Conservation (phyloP, 2,888 invertebrate genomes). For the Plagodis dolabraria region DNA sequence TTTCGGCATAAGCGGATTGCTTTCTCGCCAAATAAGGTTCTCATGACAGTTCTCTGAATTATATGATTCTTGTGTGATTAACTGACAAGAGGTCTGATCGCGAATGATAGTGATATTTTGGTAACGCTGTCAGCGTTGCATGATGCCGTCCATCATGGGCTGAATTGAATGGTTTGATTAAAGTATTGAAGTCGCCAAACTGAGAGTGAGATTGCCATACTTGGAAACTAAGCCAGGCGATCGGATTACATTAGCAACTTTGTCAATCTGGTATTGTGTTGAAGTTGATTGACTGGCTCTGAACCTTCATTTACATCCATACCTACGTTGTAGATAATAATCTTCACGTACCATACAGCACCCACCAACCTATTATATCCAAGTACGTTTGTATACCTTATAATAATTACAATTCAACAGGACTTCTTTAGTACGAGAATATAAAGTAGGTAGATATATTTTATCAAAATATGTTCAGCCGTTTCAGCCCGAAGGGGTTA, state of each 20-base stretch:
- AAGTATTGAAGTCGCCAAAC: constrained; percentile 68
- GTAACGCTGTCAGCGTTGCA: constrained; percentile 58
- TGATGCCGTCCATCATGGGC: constrained; percentile 59
- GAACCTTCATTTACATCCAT: no score
- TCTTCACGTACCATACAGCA: no score
- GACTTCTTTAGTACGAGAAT: no score
- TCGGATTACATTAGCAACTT: constrained; percentile 34
- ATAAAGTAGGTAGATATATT: no score
- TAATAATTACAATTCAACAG: no score
- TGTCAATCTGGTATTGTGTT: constrained; percentile 28
- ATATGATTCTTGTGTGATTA: constrained; percentile 66
- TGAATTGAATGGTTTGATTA: constrained; percentile 64
- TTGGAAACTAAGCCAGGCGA: constrained; percentile 39
- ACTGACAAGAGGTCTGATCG: constrained; percentile 70
- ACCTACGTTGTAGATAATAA: no score
- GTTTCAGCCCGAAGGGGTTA: no score
- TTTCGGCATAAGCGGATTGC: constrained; percentile 79
- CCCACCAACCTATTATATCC: no score
- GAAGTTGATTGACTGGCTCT: constrained; percentile 14
- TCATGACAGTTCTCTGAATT: constrained; percentile 81
- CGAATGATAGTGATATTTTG: constrained; percentile 64
- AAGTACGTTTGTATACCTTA: no score
- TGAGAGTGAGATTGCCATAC: constrained; percentile 49
- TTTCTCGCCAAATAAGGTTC: constrained; percentile 82
- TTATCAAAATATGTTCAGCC: no score